Conservation (phyloP, 2,888 invertebrate species). For the Cryptus armator region DNA sequence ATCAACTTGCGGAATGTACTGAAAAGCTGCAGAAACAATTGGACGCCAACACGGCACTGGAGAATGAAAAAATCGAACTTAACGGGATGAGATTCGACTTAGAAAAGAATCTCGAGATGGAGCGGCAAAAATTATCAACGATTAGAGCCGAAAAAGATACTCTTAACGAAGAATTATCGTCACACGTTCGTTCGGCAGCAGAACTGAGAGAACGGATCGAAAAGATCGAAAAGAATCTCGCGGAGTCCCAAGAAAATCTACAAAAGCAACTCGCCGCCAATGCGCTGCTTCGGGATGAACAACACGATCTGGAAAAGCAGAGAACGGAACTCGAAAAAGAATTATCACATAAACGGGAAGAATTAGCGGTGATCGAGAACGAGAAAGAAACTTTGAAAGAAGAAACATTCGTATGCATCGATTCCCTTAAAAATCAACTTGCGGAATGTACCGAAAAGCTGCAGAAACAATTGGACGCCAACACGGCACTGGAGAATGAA, state of each 20-base stretch:
- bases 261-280: conserved; percentile 64
- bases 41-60: background rate
- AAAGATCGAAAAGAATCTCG: conserved; percentile 41
- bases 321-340: conserved; percentile 27
- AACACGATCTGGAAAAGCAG: conserved; percentile 29
- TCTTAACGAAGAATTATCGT: conserved; percentile 41
- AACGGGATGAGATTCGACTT: background rate
- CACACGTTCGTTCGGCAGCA: background rate
- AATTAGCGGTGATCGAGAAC: conserved; percentile 9
- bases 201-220: conserved; percentile 38
- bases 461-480: background rate
- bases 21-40: conserved; percentile 1
- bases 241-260: conserved; percentile 38
- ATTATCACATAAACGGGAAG: conserved; percentile 28
- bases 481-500: background rate
- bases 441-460: background rate
- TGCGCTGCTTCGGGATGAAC: background rate
- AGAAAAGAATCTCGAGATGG: conserved; percentile 1
- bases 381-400: conserved; percentile 47
- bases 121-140: background rate
- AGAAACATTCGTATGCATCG: conserved; percentile 18
- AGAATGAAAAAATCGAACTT: background rate
- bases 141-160: conserved; percentile 22
- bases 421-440: conserved; percentile 2
- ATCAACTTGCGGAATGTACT: background rate